Conservation (phyloP, 2,888 invertebrate genomes). For the Ctena decussata region DNA sequence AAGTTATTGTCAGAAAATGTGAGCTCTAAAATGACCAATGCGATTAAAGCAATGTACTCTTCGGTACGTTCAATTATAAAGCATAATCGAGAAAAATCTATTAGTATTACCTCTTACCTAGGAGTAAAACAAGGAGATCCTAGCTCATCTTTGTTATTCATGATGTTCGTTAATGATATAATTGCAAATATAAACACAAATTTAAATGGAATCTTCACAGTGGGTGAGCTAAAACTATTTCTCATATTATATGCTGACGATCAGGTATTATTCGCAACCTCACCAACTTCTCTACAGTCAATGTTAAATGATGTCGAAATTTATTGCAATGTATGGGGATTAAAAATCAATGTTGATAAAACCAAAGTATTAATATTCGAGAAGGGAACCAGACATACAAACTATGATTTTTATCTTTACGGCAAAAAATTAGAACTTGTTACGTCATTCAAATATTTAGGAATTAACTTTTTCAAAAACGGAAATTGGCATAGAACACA, state of each 20-base stretch:
- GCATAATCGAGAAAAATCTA: neutral
- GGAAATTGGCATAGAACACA: slow-evolving; percentile 20
- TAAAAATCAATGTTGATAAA: neutral
- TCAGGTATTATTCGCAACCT: slow-evolving; percentile 1
- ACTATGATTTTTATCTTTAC: slow-evolving; percentile 1
- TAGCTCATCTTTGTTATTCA: neutral
- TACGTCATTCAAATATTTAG: slow-evolving; percentile 20
- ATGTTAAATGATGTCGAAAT: slow-evolving; percentile 14
- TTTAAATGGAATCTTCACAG: slow-evolving; percentile 15
- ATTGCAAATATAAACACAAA: slow-evolving; percentile 5
- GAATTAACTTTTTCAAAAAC: slow-evolving; percentile 27
- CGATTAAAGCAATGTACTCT: neutral
- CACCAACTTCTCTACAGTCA: neutral
- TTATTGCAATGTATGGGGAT: slow-evolving; percentile 15
- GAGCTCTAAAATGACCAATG: neutral
- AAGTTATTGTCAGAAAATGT: neutral
- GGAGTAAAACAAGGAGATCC: slow-evolving; percentile 31
- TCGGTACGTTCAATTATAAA: neutral
- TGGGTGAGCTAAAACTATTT: slow-evolving; percentile 1
- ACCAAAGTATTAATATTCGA: slow-evolving; percentile 20
- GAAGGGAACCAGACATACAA: neutral
- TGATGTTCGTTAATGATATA: slow-evolving; percentile 17
- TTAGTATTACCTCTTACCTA: neutral
- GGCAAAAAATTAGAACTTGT: neutral
- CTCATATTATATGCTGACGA: slow-evolving; percentile 25